Percentiles rank a stretch among this genome's conserved stretches.
Evolutionary conservation across 2,888 invertebrate species (phyloP).

Genomic region (Agapostemon virescens): DNA sequence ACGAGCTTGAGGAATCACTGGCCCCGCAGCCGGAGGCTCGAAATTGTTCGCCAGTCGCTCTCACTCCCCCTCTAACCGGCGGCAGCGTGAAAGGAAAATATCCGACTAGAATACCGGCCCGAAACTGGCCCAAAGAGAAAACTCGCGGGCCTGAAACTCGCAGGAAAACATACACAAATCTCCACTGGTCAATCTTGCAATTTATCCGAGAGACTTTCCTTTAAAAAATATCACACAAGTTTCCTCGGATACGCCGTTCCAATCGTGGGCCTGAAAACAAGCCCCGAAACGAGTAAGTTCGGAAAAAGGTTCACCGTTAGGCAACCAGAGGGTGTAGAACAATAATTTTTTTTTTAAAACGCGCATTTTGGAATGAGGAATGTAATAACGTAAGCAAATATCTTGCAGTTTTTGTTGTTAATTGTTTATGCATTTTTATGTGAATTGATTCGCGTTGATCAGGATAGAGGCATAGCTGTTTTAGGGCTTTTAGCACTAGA

Average conservation of each 20-base stretch:
- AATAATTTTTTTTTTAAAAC: background rate
- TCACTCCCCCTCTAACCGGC: slow-evolving; percentile 18
- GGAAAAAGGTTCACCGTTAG: background rate
- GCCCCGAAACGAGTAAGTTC: background rate
- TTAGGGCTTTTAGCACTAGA: too few relatives aligned
- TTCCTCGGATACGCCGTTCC: background rate
- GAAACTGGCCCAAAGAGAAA: slow-evolving; percentile 13
- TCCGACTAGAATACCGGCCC: slow-evolving; percentile 19
- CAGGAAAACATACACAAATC: background rate
- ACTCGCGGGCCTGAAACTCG: background rate
- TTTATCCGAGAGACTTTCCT: too few relatives aligned
- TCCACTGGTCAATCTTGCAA: background rate
- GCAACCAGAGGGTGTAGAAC: background rate
- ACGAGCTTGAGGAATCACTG: slow-evolving; percentile 48
- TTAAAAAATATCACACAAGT: background rate
- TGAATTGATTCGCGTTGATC: too few relatives aligned
- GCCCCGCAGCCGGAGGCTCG: slow-evolving; percentile 20
- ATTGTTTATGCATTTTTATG: too few relatives aligned
- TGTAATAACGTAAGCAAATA: background rate
- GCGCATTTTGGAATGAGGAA: background rate
- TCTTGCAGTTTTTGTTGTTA: too few relatives aligned
- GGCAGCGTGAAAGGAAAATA: slow-evolving; percentile 39
- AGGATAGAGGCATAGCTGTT: too few relatives aligned
- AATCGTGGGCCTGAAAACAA: background rate
- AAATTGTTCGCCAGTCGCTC: slow-evolving; percentile 29